Conservation (phyloP, 2,113 vertebrate genomes). For the Erythrocercus mccallii region DNA sequence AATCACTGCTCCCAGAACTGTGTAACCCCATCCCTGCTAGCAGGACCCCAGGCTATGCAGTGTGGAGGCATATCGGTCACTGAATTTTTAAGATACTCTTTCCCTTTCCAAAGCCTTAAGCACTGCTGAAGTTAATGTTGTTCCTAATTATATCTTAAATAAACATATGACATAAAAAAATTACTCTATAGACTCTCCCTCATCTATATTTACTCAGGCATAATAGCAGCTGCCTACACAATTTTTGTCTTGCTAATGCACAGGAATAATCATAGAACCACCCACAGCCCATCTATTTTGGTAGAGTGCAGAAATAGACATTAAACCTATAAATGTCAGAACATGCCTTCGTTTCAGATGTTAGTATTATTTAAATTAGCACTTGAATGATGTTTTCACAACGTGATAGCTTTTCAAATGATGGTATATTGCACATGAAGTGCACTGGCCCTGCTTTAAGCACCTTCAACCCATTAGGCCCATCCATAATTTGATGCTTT, state of each 20-base stretch:
- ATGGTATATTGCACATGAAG: conserved; percentile 47
- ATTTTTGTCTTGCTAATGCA: conserved; percentile 63
- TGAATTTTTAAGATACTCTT: neutral
- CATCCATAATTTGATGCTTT: conserved; percentile 59
- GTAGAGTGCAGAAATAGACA: conserved; percentile 58
- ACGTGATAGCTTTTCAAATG: conserved; percentile 64
- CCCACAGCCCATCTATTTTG: conserved; percentile 64
- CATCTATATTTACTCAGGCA: conserved; percentile 57
- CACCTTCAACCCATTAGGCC: conserved; percentile 63
- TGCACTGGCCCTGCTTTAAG: conserved; percentile 40
- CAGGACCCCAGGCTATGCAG: rapidly evolving
- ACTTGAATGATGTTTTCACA: conserved; percentile 47
- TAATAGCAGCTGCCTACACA: conserved; percentile 53
- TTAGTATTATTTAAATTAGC: conserved; percentile 73
- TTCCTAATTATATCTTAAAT: conserved; percentile 33
- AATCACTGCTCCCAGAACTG: neutral
- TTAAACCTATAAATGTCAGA: conserved; percentile 73
- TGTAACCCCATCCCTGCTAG: neutral
- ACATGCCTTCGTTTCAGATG: conserved; percentile 53
- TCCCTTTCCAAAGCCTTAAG: neutral
- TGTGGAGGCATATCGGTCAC: neutral
- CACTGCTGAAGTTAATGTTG: neutral
- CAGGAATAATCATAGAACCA: conserved; percentile 53
- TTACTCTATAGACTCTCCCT: conserved; percentile 35
- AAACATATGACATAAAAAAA: conserved; percentile 20